phyloP scores from a whole-genome alignment of 2,113 vertebrate genomes.

The Sciurus niger region DNA sequence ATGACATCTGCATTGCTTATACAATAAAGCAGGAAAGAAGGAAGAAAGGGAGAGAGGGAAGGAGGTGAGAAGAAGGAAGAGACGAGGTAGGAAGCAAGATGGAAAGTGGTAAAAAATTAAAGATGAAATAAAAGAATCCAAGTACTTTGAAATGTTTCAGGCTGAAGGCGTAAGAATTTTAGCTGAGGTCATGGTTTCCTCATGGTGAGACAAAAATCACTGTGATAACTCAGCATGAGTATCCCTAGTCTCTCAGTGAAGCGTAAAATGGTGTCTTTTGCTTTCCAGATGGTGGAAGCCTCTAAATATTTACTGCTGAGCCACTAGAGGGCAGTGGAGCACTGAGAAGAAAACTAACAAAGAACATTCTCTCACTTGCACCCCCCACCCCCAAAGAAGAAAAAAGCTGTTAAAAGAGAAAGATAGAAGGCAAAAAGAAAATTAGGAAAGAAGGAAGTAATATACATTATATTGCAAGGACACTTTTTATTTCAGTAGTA shows the following conservation, averaged over 20 bases:
- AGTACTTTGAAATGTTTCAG: background rate
- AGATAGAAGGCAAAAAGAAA: background rate
- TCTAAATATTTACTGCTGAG: background rate
- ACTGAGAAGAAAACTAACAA: constrained; percentile 61
- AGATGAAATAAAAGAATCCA: background rate
- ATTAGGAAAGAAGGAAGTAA: background rate
- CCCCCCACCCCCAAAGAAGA: background rate
- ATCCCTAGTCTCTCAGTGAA: background rate
- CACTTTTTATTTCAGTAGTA: background rate
- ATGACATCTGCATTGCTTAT: background rate
- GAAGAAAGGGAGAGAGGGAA: no score
- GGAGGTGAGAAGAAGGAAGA: background rate
- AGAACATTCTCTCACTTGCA: background rate
- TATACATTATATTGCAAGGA: background rate
- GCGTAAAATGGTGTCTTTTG: constrained; percentile 85
- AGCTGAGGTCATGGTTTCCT: constrained; percentile 24
- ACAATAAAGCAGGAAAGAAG: background rate
- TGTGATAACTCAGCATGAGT: background rate
- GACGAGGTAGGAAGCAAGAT: background rate
- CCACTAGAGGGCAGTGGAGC: constrained; percentile 87
- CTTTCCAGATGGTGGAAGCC: constrained; percentile 68
- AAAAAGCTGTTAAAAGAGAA: background rate
- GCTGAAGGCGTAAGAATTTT: background rate
- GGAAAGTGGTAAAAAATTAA: background rate
- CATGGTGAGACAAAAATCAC: background rate